Evolutionary conservation across 2,113 vertebrate species (phyloP).

Genomic region (chimpanzee (Pan troglodytes)): NHGRI_mPanTro3-v2.1_pri NC_072417.2:38627001-38627500

Average conservation of each 20-base stretch:
- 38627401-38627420: neutral
- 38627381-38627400: neutral
- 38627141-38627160: neutral
- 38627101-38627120: neutral
- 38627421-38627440: neutral
- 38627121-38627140: neutral
- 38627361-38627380: neutral
- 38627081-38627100: neutral
- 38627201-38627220: neutral
- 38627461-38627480: slow-evolving; percentile 1
- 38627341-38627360: neutral
- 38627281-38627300: neutral
- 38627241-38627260: neutral
- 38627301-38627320: neutral
- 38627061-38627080: no score
- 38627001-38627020: no score
- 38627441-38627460: neutral
- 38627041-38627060: no score
- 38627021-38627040: no score
- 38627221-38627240: neutral
- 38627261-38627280: neutral
- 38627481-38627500: neutral
- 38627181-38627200: neutral
- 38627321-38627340: neutral
- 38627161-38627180: neutral